Evolutionary conservation across 2,797 vertebrate species (phyloP).

Genomic region (Cirrhinus molitorella): DNA sequence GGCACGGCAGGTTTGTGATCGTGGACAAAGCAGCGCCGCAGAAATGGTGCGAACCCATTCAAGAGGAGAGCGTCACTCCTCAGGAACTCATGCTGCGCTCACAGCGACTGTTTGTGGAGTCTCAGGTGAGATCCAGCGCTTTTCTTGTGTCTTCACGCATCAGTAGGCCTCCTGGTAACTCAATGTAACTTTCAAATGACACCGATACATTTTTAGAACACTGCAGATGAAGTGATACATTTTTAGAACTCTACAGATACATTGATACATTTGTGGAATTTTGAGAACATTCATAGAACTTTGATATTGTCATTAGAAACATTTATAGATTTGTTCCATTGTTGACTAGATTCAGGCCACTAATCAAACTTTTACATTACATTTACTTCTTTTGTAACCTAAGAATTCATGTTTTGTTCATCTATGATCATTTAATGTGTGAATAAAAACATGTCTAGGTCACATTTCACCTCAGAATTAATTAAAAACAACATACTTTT

Average conservation of each 20-base stretch:
- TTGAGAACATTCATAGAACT: not conserved
- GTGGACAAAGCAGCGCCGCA: slow-evolving; percentile 81
- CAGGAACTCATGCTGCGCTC: slow-evolving; percentile 80
- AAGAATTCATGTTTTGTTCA: not conserved
- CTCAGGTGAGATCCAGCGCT: slow-evolving; percentile 75
- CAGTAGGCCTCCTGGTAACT: not conserved
- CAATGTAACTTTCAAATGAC: not conserved
- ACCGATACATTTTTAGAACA: not conserved
- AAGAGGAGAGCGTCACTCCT: slow-evolving; percentile 71
- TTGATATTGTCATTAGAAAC: not conserved
- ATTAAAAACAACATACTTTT: not conserved
- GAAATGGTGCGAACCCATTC: slow-evolving; percentile 81
- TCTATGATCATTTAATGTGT: not conserved
- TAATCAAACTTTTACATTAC: not conserved
- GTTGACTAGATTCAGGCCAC: not conserved
- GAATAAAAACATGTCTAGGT: not conserved
- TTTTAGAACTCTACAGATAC: not conserved
- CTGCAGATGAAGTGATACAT: not conserved
- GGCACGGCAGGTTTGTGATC: slow-evolving; percentile 79
- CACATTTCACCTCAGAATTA: not conserved
- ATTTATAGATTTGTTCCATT: not conserved
- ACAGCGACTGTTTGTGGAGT: slow-evolving; percentile 79
- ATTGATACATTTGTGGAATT: not conserved
- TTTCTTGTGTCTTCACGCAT: not conserved
- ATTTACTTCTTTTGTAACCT: not conserved